A percentile compares a stretch with the other conserved stretches of the same genome.
Evolutionary conservation across 2,113 vertebrate genomes (phyloP).

Genomic region (Caranx ignobilis): DNA sequence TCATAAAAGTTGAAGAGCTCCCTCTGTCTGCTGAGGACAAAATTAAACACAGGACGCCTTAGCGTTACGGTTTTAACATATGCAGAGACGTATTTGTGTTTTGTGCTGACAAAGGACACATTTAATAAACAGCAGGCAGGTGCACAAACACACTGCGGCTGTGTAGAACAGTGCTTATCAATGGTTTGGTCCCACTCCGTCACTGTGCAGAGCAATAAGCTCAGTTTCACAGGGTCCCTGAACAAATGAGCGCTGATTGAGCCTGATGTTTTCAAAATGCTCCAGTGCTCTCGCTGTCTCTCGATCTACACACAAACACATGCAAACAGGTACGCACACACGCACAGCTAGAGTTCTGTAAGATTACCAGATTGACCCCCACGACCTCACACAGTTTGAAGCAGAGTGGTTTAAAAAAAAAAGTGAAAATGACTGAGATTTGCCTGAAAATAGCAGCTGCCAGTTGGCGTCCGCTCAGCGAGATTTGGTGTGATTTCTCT

Average conservation of each 20-base stretch:
- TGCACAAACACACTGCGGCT: constrained; percentile 62
- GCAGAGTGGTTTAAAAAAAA: neutral
- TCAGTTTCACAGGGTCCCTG: constrained; percentile 62
- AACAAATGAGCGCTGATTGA: constrained; percentile 74
- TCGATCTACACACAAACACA: neutral
- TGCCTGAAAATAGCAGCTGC: constrained; percentile 43
- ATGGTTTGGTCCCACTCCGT: constrained; percentile 43
- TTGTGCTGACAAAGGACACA: constrained; percentile 4
- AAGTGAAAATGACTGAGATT: neutral
- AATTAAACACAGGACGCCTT: neutral
- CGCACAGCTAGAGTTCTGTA: neutral
- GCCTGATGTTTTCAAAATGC: constrained; percentile 72
- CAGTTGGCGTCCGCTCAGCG: constrained; percentile 34
- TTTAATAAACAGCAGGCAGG: constrained; percentile 51
- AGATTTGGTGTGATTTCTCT: constrained; percentile 43
- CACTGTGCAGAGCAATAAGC: constrained; percentile 57
- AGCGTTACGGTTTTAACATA: constrained; percentile 7
- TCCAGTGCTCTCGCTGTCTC: constrained; percentile 45
- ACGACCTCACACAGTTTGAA: constrained; percentile 12
- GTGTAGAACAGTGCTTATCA: constrained; percentile 38
- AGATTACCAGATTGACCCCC: constrained; percentile 41
- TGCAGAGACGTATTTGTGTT: constrained; percentile 37
- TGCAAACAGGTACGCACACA: neutral
- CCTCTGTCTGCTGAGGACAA: neutral
- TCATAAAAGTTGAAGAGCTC: neutral